Evolutionary conservation across 2,113 vertebrate species (phyloP).

Genomic region (Oenanthe melanoleuca): DNA sequence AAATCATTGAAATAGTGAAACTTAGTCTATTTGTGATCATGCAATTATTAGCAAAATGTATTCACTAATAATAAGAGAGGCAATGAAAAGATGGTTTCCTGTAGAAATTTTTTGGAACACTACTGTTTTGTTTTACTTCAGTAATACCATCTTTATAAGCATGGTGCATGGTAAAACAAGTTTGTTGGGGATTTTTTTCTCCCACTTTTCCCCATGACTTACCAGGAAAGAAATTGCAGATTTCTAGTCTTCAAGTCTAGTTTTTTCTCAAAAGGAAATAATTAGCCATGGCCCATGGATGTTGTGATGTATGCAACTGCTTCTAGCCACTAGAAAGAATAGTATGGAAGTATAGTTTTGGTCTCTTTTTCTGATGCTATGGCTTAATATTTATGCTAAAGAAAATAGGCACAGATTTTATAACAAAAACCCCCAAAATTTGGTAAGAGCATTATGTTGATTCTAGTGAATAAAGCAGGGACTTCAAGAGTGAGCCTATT

Average conservation of each 20-base stretch:
- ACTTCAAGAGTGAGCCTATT: not conserved
- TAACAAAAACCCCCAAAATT: not conserved
- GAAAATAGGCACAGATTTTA: not conserved
- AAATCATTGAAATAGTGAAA: not conserved
- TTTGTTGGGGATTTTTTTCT: not conserved
- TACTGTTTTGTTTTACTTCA: not conserved
- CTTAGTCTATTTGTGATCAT: not conserved
- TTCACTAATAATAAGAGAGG: not conserved
- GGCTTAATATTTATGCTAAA: not conserved
- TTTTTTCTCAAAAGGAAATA: not conserved
- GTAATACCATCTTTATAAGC: not conserved
- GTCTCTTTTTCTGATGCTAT: not conserved
- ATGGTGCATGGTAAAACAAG: not conserved
- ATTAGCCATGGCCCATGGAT: rapidly evolving
- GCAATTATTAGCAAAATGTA: not conserved
- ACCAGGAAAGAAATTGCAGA: not conserved
- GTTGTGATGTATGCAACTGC: not conserved
- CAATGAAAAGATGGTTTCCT: not conserved
- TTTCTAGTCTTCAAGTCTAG: not conserved
- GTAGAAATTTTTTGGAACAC: not conserved
- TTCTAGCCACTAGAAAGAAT: not conserved
- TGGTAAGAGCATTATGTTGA: not conserved
- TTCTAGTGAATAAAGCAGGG: not conserved
- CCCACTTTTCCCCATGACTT: not conserved
- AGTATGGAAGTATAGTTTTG: not conserved